Evolutionary conservation across 2,888 invertebrate species (phyloP).

Genomic region (Drosophila glabriapex): DNA sequence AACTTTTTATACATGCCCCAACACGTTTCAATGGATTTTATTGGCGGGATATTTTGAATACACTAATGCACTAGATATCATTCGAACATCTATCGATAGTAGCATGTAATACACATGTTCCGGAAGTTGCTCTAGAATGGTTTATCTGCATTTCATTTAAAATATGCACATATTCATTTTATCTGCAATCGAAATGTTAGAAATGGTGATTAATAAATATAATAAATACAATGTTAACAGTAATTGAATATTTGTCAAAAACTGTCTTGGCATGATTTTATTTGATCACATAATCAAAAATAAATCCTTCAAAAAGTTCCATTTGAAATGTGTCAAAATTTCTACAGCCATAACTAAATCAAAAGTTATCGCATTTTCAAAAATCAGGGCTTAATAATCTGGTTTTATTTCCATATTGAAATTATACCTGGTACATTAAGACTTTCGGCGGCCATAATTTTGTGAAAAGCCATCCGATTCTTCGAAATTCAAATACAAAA

Average conservation of each 20-base stretch:
- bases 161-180: constrained; percentile 5
- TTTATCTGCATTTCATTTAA: constrained; percentile 14
- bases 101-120: constrained; percentile 22
- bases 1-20: constrained; percentile 71
- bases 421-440: not conserved
- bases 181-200: not conserved
- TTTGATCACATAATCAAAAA: not conserved
- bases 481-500: not conserved
- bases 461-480: not conserved
- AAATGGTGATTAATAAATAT: constrained; percentile 13
- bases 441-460: not conserved
- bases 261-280: not conserved
- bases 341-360: not conserved
- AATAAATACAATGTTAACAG: constrained; percentile 6
- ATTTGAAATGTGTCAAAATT: not conserved
- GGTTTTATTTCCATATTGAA: not conserved
- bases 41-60: constrained; percentile 50
- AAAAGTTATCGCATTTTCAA: not conserved
- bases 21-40: constrained; percentile 67
- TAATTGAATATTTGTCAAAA: constrained; percentile 5
- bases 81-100: not conserved
- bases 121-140: constrained; percentile 22
- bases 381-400: no score
- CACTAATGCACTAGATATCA: constrained; percentile 48
- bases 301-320: not conserved